phyloP scores from a whole-genome alignment of 1,140 invertebrate species.

The Apis cerana region DNA sequence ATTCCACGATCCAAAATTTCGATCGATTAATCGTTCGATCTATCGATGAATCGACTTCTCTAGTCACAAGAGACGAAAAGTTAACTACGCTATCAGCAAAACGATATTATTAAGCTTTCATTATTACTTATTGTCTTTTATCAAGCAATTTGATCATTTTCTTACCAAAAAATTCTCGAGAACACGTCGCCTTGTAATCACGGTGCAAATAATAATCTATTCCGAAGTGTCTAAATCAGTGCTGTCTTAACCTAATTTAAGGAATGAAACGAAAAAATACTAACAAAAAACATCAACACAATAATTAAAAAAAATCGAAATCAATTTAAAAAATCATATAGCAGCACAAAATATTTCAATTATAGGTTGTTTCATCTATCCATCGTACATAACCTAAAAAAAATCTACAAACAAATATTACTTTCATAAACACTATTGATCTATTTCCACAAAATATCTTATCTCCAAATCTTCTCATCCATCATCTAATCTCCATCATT shows the following conservation, averaged over 20 bases:
- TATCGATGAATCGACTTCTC: not conserved
- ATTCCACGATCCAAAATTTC: not conserved
- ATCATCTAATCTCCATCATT: too few relatives aligned
- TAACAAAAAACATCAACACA: too few relatives aligned
- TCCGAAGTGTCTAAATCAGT: not conserved
- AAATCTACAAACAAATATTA: not conserved
- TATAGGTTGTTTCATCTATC: too few relatives aligned
- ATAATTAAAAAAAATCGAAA: too few relatives aligned
- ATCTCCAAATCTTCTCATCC: not conserved
- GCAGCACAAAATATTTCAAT: too few relatives aligned
- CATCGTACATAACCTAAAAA: not conserved
- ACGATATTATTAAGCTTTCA: slow-evolving; percentile 57
- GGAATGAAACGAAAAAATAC: too few relatives aligned
- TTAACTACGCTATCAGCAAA: slow-evolving; percentile 50
- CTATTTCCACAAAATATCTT: not conserved
- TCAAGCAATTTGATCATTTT: slow-evolving; percentile 50
- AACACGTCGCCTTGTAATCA: not conserved
- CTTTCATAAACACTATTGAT: not conserved
- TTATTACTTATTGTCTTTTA: slow-evolving; percentile 70
- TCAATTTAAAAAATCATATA: too few relatives aligned
- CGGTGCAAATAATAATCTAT: not conserved
- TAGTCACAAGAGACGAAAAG: slow-evolving; percentile 7
- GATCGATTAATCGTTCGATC: not conserved
- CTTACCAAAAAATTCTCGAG: not conserved
- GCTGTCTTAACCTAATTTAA: too few relatives aligned